phyloP scores from a whole-genome alignment of 37 sponge, comb jelly and placozoan species.

The Halichondria panicea region DNA sequence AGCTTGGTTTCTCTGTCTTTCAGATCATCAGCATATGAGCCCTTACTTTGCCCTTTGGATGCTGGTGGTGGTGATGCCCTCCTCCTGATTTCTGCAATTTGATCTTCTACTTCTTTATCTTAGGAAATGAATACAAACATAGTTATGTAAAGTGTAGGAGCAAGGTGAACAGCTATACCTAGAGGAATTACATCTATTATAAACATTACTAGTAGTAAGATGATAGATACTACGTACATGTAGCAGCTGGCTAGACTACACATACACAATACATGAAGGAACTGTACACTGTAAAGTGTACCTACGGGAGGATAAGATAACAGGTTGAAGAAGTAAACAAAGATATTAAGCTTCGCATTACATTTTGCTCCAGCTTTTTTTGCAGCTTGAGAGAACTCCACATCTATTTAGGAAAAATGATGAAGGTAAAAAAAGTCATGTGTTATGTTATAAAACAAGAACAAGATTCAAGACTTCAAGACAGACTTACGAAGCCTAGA shows the following conservation, averaged over 20 bases:
- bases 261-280: too few species aligned
- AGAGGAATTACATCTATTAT: too few species aligned
- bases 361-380: slow-evolving; percentile 73
- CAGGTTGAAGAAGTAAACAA: not conserved
- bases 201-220: too few species aligned
- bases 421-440: not conserved
- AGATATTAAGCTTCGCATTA: slow-evolving; percentile 3
- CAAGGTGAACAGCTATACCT: not conserved
- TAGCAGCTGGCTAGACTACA: too few species aligned
- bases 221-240: too few species aligned
- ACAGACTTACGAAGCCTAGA: slow-evolving; percentile 66
- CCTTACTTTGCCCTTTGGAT: not conserved
- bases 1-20: slow-evolving; percentile 38
- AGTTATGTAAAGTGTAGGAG: not conserved
- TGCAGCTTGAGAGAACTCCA: slow-evolving; percentile 77
- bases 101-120: not conserved
- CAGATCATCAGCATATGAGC: slow-evolving; percentile 14
- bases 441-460: too few species aligned
- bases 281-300: not conserved
- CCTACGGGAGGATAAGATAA: not conserved
- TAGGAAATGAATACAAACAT: not conserved
- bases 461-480: too few species aligned
- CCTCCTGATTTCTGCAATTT: not conserved
- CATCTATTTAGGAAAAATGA: slow-evolving; percentile 44
- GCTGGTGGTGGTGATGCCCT: not conserved